These are phyloP conservation scores for Parauchenoglanis punctatus DNA, from an alignment of 2,797 vertebrate species.

Conservation along the genomic window DNA sequence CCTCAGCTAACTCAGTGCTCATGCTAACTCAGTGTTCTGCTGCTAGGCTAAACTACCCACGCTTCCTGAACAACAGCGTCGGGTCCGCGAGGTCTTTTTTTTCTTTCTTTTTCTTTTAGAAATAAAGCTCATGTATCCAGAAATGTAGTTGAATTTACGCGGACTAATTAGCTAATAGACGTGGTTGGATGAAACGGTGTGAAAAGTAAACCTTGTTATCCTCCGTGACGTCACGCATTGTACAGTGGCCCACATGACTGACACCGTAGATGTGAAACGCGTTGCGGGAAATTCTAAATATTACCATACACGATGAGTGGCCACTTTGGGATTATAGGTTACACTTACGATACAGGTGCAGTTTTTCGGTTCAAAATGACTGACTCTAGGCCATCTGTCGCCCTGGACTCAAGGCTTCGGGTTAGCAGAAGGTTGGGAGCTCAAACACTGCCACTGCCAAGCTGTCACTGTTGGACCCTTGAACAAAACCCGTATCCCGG, in stretches of 20 bases:
- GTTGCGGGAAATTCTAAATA: not conserved
- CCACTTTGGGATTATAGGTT: not conserved
- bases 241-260: conserved; percentile 68
- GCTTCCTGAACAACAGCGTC: not conserved
- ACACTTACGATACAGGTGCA: not conserved
- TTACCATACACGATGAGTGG: not conserved
- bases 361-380: not conserved
- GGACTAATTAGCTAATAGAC: conserved; percentile 3
- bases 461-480: not conserved
- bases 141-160: not conserved
- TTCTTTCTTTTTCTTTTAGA: not conserved
- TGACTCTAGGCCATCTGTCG: not conserved
- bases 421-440: not conserved
- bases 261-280: not conserved
- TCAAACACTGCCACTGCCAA: not conserved
- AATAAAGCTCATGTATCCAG: not conserved
- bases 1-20: not conserved
- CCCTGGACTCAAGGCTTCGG: not conserved
- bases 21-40: not conserved
- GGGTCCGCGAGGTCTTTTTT: not conserved
- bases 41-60: no score
- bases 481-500: not conserved
- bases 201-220: conserved; percentile 62
- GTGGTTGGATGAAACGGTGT: conserved; percentile 6
- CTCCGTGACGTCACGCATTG: conserved; percentile 59